Base-by-base conservation (phyloP, 2,113 vertebrate species). In the Amphiprion percula region DNA sequence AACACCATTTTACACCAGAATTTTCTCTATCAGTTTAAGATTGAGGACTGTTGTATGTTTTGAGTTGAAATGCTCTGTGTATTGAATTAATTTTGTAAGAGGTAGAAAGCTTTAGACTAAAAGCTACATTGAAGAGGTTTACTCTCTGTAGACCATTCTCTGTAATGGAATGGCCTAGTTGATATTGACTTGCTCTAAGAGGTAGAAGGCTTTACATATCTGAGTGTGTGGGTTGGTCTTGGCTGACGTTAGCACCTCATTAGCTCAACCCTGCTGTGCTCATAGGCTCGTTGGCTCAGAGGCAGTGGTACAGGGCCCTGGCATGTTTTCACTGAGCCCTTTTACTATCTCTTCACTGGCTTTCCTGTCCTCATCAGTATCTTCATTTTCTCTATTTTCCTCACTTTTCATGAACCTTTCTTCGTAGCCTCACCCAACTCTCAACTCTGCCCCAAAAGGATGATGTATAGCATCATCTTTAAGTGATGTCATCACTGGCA, bases 211-310 rank as follows among this genome's bases (percentile, higher is more conserved):
- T 75, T 71, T 60, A 68, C 79, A 59, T 70, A 87, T 74, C 66
- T 16, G 50, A 73, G 50, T 63, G 70, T 83, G 64, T 75, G 56
- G 81, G 71, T 68, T 37, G 73, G 77, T 77, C 70, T 79, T 75
- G 82, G 83, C 82, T 70, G 68, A 79, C 17, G 30, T 69, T 83
- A 74, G 79, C 79, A 54, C 66, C 59, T 86, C 79, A 84, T 91
- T 90, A 86, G 75, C 70, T 68, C 75, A 41, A 33, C 65, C 59
- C 70, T 52, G 66, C 68, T 83, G 52, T 65, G 70, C 77, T 79
- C 61, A 56, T 60, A 58, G 74, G 74, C 69, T 79, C 64, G 53
- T 61, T 54, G 75, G 74, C 69, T 88, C 53, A 30, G 77, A 83
- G 62, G 63, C 66, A 58, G 87, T 85, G 77, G 69, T 83, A 80